Conservation (phyloP, 2,113 vertebrate species). For the Labeo catla region DNA sequence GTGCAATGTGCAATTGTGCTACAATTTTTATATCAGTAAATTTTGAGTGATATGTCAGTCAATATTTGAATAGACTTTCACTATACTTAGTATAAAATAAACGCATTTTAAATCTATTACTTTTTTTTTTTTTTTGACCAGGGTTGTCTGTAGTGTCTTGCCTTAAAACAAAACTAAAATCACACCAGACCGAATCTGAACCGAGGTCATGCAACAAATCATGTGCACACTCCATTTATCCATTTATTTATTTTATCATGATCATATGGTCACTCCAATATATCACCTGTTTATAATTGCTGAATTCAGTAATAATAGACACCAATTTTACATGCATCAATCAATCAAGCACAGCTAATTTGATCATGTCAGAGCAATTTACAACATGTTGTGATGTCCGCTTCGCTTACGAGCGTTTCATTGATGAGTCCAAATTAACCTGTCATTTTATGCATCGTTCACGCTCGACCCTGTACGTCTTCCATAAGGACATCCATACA, state of each 20-base stretch:
- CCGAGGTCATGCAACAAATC: background rate
- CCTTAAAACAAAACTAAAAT: background rate
- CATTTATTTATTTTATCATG: background rate
- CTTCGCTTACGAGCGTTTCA: background rate
- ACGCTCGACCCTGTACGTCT: background rate
- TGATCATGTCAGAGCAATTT: background rate
- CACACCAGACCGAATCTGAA: background rate
- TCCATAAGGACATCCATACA: no score
- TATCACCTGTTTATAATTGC: background rate
- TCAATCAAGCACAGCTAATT: background rate
- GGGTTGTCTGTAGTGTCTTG: background rate
- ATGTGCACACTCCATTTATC: background rate
- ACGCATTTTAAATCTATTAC: no score
- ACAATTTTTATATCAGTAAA: no score
- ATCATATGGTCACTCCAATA: background rate
- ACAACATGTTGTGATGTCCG: background rate
- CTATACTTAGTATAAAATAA: no score
- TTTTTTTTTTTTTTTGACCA: no score
- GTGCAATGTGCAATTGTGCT: no score
- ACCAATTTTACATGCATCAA: background rate
- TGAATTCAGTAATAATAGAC: background rate
- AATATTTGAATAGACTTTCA: no score
- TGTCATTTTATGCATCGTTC: background rate
- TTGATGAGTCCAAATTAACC: background rate
- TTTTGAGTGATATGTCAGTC: no score